Conservation (phyloP, 2,113 vertebrate genomes). For the Lepus timidus region DNA sequence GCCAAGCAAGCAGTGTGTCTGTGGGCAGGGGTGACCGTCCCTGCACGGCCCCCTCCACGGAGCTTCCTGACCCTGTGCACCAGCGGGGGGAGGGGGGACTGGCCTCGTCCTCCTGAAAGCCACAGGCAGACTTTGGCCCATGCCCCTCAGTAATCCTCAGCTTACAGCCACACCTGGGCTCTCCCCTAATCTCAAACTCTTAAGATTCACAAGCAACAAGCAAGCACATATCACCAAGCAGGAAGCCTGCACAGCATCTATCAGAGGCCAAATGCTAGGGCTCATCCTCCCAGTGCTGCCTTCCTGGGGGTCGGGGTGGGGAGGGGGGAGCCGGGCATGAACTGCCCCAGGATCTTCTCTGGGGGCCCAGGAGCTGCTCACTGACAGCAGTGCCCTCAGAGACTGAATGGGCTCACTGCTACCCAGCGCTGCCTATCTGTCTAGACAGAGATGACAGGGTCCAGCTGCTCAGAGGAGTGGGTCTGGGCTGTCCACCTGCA, state of each 20-base stretch:
- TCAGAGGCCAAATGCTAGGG: background rate
- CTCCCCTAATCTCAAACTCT: background rate
- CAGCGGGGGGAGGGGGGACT: too few relatives aligned
- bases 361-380: background rate
- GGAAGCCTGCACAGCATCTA: background rate
- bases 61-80: background rate
- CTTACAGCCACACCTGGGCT: background rate
- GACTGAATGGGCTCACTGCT: background rate
- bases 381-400: background rate
- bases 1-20: background rate
- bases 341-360: too few relatives aligned
- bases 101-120: background rate
- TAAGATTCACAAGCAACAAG: background rate
- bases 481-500: background rate
- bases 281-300: too few relatives aligned
- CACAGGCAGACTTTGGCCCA: background rate
- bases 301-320: too few relatives aligned
- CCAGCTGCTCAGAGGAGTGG: too few relatives aligned
- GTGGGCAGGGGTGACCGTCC: too few relatives aligned
- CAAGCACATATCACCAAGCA: background rate
- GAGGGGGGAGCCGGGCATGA: background rate
- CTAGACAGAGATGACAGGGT: too few relatives aligned
- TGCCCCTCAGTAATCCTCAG: background rate
- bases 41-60: background rate
- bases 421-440: accelerated